phyloP scores from a whole-genome alignment of 2,797 vertebrate species.

The Gadopsis marmoratus region DNA sequence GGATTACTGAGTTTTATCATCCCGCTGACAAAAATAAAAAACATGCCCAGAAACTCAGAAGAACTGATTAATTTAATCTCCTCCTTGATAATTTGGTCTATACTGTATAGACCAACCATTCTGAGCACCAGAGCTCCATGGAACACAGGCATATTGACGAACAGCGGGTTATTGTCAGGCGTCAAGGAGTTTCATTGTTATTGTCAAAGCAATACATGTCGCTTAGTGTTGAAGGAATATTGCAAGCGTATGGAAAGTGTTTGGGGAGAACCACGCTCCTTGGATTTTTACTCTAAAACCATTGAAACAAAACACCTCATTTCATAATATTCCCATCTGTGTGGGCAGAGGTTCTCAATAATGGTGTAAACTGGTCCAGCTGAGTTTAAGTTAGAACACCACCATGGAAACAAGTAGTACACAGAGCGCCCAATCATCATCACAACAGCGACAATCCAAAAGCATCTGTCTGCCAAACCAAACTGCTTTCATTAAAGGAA shows the following conservation, averaged over 20 bases:
- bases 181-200: conserved; percentile 53
- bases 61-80: conserved; percentile 67
- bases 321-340: conserved; percentile 27
- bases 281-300: conserved; percentile 19
- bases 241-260: background rate
- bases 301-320: conserved; percentile 15
- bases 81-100: conserved; percentile 66
- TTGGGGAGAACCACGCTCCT: conserved; percentile 6
- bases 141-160: conserved; percentile 38
- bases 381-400: conserved; percentile 41
- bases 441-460: conserved; percentile 30
- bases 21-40: conserved; percentile 54
- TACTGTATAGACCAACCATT: conserved; percentile 49
- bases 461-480: conserved; percentile 53
- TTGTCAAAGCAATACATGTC: conserved; percentile 37
- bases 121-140: conserved; percentile 9
- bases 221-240: conserved; percentile 29
- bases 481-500: conserved; percentile 50
- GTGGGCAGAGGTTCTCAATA: conserved; percentile 15
- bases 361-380: conserved; percentile 26
- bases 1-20: conserved; percentile 64
- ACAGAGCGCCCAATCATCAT: conserved; percentile 45
- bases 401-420: conserved; percentile 39
- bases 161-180: conserved; percentile 53
- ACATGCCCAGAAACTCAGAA: conserved; percentile 51